Conservation (phyloP, 2,797 vertebrate species). For the Oryzias sinensis region DNA sequence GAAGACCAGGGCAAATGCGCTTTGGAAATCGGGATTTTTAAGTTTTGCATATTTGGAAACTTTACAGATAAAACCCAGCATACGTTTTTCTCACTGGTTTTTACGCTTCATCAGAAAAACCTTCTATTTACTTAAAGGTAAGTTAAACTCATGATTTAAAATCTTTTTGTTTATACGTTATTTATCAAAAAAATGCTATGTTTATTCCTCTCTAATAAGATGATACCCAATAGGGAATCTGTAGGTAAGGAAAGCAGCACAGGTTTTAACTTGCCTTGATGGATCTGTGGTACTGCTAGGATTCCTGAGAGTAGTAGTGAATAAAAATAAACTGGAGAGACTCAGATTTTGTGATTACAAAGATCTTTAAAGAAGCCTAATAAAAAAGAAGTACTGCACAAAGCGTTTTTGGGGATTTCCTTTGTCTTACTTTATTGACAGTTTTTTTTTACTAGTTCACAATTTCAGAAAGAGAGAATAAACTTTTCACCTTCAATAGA, state of each 20-base stretch:
- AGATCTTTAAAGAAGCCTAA: neutral
- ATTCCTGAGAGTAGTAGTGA: constrained; percentile 1
- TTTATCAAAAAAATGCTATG: constrained; percentile 1
- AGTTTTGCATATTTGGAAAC: constrained; percentile 11
- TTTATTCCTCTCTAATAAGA: constrained; percentile 13
- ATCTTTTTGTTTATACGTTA: constrained; percentile 4
- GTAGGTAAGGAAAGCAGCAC: constrained; percentile 4
- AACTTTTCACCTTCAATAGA: neutral
- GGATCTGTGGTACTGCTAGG: neutral
- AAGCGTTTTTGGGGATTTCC: neutral
- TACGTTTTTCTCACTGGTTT: constrained; percentile 11
- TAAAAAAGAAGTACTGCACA: neutral
- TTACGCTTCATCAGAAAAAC: constrained; percentile 2
- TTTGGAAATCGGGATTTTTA: constrained; percentile 15
- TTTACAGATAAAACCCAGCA: constrained; percentile 15
- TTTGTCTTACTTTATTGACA: neutral
- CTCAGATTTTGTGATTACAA: neutral
- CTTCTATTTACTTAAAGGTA: constrained; percentile 32
- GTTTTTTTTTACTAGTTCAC: neutral
- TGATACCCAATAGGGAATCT: constrained; percentile 1
- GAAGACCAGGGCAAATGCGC: constrained; percentile 8
- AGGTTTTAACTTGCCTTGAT: neutral
- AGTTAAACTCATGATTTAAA: constrained; percentile 34
- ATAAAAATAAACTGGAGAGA: constrained; percentile 1
- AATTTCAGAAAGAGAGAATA: neutral